These are phyloP conservation scores for Acanthosepion pharaonis DNA, from an alignment of 2,888 invertebrate genomes.

Conservation along the genomic window DNA sequence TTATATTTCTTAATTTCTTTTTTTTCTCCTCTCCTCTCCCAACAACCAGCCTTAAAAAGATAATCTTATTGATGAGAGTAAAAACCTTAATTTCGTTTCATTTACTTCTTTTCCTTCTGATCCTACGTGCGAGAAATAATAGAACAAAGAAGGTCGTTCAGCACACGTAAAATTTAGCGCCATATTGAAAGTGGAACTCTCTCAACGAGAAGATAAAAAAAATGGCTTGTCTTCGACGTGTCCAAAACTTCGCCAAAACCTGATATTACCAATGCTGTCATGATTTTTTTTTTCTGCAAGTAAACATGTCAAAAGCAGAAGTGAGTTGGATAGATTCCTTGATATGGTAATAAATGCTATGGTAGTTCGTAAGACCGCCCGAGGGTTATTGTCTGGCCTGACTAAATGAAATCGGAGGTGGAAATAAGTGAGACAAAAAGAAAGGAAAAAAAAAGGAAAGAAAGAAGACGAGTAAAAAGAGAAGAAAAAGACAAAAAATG, in stretches of 20 bases:
- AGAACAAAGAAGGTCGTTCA: neutral
- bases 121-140: neutral
- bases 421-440: neutral
- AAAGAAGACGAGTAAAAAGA: neutral
- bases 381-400: neutral
- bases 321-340: conserved; percentile 1
- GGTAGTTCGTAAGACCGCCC: neutral
- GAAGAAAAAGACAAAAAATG: neutral
- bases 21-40: neutral
- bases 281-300: neutral
- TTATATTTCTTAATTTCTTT: neutral
- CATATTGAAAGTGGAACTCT: neutral
- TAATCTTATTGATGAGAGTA: neutral
- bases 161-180: neutral
- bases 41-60: neutral
- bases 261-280: neutral
- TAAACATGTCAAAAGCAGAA: neutral
- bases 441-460: neutral
- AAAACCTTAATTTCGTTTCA: neutral
- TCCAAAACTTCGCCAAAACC: neutral
- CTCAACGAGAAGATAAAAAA: neutral
- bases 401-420: neutral
- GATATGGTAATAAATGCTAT: neutral
- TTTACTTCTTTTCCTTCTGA: neutral
- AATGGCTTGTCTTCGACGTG: neutral